phyloP scores from a whole-genome alignment of 2,888 invertebrate species.

The Operophtera brumata region DNA sequence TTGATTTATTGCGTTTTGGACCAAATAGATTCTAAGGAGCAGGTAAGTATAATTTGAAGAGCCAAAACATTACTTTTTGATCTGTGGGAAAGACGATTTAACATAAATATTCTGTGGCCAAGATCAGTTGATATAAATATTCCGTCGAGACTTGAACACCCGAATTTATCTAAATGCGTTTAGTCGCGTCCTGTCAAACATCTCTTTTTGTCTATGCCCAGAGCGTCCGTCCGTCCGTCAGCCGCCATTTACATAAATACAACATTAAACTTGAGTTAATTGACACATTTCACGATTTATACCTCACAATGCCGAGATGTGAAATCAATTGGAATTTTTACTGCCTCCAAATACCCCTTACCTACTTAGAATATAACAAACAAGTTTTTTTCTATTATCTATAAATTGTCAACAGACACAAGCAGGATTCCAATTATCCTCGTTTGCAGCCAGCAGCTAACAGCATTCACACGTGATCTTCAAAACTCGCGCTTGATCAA shows the following conservation, averaged over 20 bases:
- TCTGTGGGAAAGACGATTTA: background rate
- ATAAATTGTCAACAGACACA: constrained; percentile 33
- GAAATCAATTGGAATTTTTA: constrained; percentile 41
- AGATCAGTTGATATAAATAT: constrained; percentile 17
- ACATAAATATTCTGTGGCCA: background rate
- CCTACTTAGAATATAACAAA: constrained; percentile 18
- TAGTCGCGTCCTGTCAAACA: constrained; percentile 51
- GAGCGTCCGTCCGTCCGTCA: constrained; percentile 56
- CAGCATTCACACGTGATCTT: constrained; percentile 29
- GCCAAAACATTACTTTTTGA: background rate
- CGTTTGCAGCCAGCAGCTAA: constrained; percentile 5
- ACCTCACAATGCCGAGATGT: constrained; percentile 52
- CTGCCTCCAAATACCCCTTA: constrained; percentile 28
- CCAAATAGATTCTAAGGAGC: constrained; percentile 4
- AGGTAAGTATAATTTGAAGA: background rate
- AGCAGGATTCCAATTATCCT: constrained; percentile 30
- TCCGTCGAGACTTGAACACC: constrained; percentile 22
- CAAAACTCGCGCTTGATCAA: constrained; percentile 34
- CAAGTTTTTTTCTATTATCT: constrained; percentile 30
- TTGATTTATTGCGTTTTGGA: constrained; percentile 2
- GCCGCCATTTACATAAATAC: constrained; percentile 74
- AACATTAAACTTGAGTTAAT: constrained; percentile 76
- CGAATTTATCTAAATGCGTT: constrained; percentile 52
- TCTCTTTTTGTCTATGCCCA: constrained; percentile 61
- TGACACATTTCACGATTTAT: constrained; percentile 79